Base-by-base conservation (phyloP, 2,888 invertebrate genomes). In the Pilophorus perplexus region DNA sequence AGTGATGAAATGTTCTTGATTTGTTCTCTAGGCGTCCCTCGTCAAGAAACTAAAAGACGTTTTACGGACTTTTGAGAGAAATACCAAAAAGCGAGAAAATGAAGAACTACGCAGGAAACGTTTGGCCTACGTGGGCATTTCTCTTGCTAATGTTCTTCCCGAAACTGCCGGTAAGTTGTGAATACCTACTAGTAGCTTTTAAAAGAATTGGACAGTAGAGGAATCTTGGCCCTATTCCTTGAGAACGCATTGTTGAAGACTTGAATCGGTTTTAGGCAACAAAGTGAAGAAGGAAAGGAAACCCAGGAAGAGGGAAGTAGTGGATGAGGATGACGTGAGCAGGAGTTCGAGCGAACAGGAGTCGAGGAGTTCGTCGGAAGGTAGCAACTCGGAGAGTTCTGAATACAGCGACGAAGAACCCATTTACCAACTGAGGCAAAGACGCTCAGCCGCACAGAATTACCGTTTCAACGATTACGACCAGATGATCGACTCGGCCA, bases 401-500 rank as follows among this genome's bases (percentile, higher is more conserved):
- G 79, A 78, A 0, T 79, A 78, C 69, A 80, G 80, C 67, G 85
- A 85, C 22, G 83, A 81, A 59, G 87, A 86, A 72, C 91, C 89
- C 10, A 88, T 91, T 73, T 93, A 93, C 79, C 87, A 93, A 67
- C 79, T 93, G 72, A 82, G 95, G 16, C 88, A 90, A 73, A 83
- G 94, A 16, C 81, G 87, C 0, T 86, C 88, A 74, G 85, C 90
- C 46, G 89, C 88, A 71, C 73, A 76, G 20, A 91, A 89, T 76
- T 89, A 90, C 74, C 84, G 88, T 18, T 89, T 94, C 73, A 90
- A 91, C 75, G 96, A 97, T 77, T 98, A 91, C 79, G 98, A 98
- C 76, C 90, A 95, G 27, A 84, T 97, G 76, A 97, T 98, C 73
- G 90, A 93, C 76, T 92, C 91, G 40, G 97, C 97, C 8, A 87